Evolutionary conservation across 2,888 invertebrate species (phyloP).

Genomic region (Nipponacmea schrenckii): DNA sequence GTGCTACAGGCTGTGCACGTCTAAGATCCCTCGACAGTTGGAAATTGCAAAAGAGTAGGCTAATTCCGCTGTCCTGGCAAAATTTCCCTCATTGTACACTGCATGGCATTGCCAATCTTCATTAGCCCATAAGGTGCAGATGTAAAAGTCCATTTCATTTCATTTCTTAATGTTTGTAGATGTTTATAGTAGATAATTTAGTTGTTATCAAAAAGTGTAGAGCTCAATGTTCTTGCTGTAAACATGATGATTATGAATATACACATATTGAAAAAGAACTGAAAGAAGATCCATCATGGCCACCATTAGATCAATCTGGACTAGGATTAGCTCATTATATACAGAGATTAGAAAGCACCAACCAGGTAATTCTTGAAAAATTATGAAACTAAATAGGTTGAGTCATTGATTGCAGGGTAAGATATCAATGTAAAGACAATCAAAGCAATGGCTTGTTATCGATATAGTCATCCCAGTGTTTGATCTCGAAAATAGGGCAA

Average conservation of each 20-base stretch:
- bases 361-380: not conserved
- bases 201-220: conserved; percentile 38
- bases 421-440: no score
- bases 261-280: conserved; percentile 56
- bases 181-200: conserved; percentile 50
- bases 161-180: conserved; percentile 36
- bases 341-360: conserved; percentile 3
- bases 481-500: no score
- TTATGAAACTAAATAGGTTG: no score
- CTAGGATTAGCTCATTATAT: not conserved
- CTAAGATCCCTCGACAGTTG: no score
- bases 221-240: conserved; percentile 23
- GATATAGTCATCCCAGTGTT: no score
- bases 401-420: no score
- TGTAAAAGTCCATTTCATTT: not conserved
- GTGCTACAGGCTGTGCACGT: no score
- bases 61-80: no score
- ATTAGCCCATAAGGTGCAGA: not conserved
- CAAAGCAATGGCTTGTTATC: no score
- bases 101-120: no score
- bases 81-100: no score
- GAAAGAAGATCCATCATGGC: conserved; percentile 52
- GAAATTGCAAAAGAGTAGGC: no score
- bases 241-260: conserved; percentile 46
- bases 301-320: conserved; percentile 39